Evolutionary conservation across 2,113 vertebrate genomes (phyloP).

Genomic region (Sceloporus tristichus): DNA sequence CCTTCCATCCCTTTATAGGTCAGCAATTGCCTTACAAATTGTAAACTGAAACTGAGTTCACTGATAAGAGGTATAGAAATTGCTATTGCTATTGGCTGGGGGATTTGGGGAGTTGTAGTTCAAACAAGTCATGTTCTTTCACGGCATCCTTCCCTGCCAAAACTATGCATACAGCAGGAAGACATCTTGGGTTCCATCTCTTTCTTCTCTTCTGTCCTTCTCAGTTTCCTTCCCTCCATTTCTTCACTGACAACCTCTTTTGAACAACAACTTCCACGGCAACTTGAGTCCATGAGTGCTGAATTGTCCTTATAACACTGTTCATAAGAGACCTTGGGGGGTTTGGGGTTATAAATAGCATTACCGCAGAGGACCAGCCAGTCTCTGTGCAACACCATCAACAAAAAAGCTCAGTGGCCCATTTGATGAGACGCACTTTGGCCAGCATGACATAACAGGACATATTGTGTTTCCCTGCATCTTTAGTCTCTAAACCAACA

Average conservation of each 20-base stretch:
- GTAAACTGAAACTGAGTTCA: no score
- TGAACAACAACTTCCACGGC: neutral
- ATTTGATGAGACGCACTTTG: neutral
- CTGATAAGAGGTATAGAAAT: no score
- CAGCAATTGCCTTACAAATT: no score
- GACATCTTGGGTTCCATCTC: neutral
- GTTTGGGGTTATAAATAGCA: conserved; percentile 3
- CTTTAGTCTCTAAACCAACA: neutral
- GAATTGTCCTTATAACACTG: neutral
- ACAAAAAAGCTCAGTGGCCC: neutral
- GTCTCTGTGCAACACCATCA: neutral
- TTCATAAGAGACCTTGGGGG: neutral
- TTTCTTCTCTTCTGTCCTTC: neutral
- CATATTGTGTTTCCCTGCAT: neutral
- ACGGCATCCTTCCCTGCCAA: neutral
- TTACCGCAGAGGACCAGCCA: neutral
- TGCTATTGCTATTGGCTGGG: no score
- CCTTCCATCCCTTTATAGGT: no score
- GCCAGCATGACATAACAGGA: neutral
- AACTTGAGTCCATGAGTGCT: neutral
- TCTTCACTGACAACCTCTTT: neutral
- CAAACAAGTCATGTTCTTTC: neutral
- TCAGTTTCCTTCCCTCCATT: neutral
- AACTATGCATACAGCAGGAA: neutral
- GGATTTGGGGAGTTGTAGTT: no score